A percentile compares a stretch with the other conserved stretches of the same genome.
These are phyloP conservation scores for Galbula dea DNA, from an alignment of 2,113 vertebrate genomes.

Conservation along the genomic window DNA sequence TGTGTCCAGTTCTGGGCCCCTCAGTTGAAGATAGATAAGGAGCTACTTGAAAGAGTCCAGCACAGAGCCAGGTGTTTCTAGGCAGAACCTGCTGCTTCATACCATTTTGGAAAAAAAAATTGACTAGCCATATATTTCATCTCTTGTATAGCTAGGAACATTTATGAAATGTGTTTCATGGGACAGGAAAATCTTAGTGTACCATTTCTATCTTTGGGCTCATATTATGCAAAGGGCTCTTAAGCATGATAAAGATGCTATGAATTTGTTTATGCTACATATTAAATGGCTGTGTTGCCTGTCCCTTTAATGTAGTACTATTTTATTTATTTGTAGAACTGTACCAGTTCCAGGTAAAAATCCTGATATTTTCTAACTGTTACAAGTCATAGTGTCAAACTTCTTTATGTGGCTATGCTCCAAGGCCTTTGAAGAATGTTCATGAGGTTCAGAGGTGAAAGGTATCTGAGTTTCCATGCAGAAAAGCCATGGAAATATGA, in stretches of 20 bases:
- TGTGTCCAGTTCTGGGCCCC: too few species aligned
- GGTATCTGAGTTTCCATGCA: constrained; percentile 40
- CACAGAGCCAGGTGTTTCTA: too few species aligned
- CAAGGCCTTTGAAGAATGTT: constrained; percentile 52
- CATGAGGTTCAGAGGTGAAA: constrained; percentile 9
- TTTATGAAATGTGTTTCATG: neutral
- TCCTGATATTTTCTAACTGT: neutral
- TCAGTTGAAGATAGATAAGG: too few species aligned
- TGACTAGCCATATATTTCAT: neutral
- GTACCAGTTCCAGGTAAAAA: constrained; percentile 17
- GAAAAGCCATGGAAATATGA: constrained; percentile 41
- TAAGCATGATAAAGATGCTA: neutral
- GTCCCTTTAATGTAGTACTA: neutral
- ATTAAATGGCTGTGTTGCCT: neutral
- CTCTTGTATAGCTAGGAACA: neutral
- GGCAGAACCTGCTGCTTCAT: neutral
- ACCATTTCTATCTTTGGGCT: neutral
- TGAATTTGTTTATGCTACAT: neutral
- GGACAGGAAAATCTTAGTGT: neutral
- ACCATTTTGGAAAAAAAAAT: neutral
- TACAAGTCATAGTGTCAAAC: neutral
- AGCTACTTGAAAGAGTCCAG: too few species aligned
- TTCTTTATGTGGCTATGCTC: neutral
- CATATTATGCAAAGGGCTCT: neutral
- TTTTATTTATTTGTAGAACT: neutral